Evolutionary conservation across 2,888 invertebrate genomes (phyloP), one percentile per base, ranked within the genome.

Genomic region (Callosobruchus maculatus): DNA sequence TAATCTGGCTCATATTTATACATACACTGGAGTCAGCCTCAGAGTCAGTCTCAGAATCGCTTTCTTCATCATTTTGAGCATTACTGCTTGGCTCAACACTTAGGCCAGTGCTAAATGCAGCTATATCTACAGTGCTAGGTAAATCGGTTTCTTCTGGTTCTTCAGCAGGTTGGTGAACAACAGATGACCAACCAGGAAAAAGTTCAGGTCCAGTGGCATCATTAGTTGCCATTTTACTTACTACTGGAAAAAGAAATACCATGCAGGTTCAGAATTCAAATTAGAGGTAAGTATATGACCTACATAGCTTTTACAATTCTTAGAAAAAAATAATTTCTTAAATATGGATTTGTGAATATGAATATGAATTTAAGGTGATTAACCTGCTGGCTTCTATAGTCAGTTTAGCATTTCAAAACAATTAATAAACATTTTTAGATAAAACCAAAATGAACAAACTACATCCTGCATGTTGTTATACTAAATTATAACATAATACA

Each of bases 101-200:
- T 69, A 86, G 78, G 74, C 88, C 88, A 77, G 88, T 89, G 84
- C 90, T 91, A 83, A 92, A 90, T 75, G 91, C 91, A 81, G 91
- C 90, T 87, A 92, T 92, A 81, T 92, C 92, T 76, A 92, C 91
- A 26, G 92, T 92, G 30, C 91, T 91, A 20, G 91, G 91, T 80
- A 91, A 86, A 80, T 90, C 89, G 76, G 91, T 90, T 70, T 90
- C 90, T 84, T 91, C 91, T 20, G 90, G 90, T 85, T 91, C 91
- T 83, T 90, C 90, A 79, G 89, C 89, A 74, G 90, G 89, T 84
- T 89, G 89, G 83, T 90, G 90, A 78, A 90, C 89, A 80, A 90
- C 89, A 79, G 89, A 89, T 78, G 89, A 89, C 90, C 90, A 90
- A 79, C 89, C 89, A 78, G 84, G 84, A 74, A 86, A 84, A 70